A percentile compares a stretch with the other conserved stretches of the same genome.
Evolutionary conservation across 1,140 invertebrate genomes (phyloP).

Genomic region (Drosophila rufa): DNA sequence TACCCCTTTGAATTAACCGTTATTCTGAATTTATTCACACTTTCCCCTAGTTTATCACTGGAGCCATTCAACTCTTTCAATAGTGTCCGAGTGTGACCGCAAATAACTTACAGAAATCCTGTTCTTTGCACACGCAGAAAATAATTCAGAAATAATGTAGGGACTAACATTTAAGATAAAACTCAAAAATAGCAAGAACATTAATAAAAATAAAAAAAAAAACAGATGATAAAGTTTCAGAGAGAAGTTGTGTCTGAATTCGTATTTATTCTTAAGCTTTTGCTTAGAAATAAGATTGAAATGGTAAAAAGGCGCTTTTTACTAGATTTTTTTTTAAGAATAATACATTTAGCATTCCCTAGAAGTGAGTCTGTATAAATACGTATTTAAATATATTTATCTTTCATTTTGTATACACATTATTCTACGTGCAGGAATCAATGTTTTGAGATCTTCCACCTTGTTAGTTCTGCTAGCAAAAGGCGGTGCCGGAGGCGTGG

Average conservation of each 20-base stretch:
- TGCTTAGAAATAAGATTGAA: not conserved
- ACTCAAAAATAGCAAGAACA: not conserved
- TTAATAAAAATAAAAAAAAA: too few species aligned
- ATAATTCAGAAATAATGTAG: not conserved
- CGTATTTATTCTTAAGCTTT: too few species aligned
- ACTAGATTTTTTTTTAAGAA: too few species aligned
- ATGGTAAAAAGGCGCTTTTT: not conserved
- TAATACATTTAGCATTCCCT: too few species aligned
- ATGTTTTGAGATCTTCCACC: conserved; percentile 1
- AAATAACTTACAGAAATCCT: not conserved
- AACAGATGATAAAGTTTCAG: too few species aligned
- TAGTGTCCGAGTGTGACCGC: not conserved
- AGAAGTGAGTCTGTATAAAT: too few species aligned
- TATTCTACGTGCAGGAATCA: conserved; percentile 5
- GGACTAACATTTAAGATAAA: not conserved
- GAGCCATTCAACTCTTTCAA: not conserved
- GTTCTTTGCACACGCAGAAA: not conserved
- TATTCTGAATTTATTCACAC: not conserved
- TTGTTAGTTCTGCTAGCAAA: conserved; percentile 35
- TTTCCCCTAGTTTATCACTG: not conserved
- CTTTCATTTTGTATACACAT: not conserved
- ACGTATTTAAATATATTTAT: too few species aligned
- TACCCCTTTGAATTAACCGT: conserved; percentile 9
- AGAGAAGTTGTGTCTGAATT: too few species aligned
- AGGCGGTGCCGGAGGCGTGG: conserved; percentile 29